phyloP scores from a whole-genome alignment of 1,140 invertebrate species.

The Telenomus remus region DNA sequence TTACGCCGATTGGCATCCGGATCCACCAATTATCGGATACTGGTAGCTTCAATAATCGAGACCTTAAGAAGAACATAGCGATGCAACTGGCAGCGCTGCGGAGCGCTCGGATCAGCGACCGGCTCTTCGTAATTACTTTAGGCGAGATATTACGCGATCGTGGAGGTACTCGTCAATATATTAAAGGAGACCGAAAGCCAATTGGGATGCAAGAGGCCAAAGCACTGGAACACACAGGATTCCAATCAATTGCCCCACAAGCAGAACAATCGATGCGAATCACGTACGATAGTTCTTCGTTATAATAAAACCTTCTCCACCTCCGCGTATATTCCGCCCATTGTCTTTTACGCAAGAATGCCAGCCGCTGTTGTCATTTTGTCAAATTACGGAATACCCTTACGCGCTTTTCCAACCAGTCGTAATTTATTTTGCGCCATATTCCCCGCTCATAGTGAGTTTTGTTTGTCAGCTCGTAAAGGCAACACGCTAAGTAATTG shows the following conservation, averaged over 20 bases:
- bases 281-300: conserved; percentile 61
- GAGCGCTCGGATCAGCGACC: conserved; percentile 37
- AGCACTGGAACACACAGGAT: conserved; percentile 60
- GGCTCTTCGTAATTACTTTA: conserved; percentile 61
- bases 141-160: conserved; percentile 62
- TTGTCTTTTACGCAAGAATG: conserved; percentile 54
- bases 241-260: conserved; percentile 61
- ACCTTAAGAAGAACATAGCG: conserved; percentile 57
- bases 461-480: conserved; percentile 8
- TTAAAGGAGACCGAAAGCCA: conserved; percentile 54
- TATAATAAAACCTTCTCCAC: conserved; percentile 44
- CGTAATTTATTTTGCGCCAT: conserved; percentile 43
- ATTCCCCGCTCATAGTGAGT: conserved; percentile 22
- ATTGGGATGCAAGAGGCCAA: conserved; percentile 60
- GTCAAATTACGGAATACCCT: conserved; percentile 55
- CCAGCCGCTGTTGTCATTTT: conserved; percentile 57
- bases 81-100: conserved; percentile 56
- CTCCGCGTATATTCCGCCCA: conserved; percentile 33
- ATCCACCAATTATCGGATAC: conserved; percentile 59
- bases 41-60: conserved; percentile 55
- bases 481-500: neutral
- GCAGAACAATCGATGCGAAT: conserved; percentile 61
- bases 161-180: conserved; percentile 61
- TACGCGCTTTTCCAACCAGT: conserved; percentile 28
- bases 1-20: conserved; percentile 58